Evolutionary conservation across 2,797 vertebrate species (phyloP).

Genomic region (Alauda arvensis): DNA sequence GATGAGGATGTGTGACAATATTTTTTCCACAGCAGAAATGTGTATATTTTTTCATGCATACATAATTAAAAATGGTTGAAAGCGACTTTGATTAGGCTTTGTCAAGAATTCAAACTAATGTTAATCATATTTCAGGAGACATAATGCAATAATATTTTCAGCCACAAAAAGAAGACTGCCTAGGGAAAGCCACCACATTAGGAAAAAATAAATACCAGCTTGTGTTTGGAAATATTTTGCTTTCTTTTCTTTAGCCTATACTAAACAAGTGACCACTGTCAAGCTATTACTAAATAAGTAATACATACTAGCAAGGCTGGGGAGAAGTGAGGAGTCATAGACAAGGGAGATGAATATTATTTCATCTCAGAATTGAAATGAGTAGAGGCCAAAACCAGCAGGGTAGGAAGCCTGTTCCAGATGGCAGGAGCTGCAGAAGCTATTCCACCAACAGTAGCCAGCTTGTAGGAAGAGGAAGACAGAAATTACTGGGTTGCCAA

Average conservation of each 20-base stretch:
- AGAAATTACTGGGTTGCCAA: constrained; percentile 6
- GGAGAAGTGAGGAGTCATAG: constrained; percentile 32
- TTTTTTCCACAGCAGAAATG: constrained; percentile 26
- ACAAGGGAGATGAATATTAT: constrained; percentile 28
- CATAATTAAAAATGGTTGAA: constrained; percentile 60
- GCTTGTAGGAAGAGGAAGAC: constrained; percentile 18
- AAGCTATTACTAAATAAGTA: constrained; percentile 32
- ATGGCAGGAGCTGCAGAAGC: constrained; percentile 48
- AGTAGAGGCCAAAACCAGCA: constrained; percentile 52
- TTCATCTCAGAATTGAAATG: constrained; percentile 44
- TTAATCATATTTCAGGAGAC: constrained; percentile 47
- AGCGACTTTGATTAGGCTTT: constrained; percentile 50
- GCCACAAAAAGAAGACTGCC: not conserved
- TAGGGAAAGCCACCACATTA: not conserved
- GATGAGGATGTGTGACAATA: not conserved
- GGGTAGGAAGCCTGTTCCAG: constrained; percentile 54
- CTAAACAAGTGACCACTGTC: constrained; percentile 44
- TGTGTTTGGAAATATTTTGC: constrained; percentile 18
- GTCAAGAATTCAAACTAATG: constrained; percentile 49
- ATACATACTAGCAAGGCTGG: constrained; percentile 4
- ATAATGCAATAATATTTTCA: constrained; percentile 26
- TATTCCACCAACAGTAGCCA: constrained; percentile 50
- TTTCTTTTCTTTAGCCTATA: not conserved
- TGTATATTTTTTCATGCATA: constrained; percentile 42
- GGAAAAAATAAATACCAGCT: not conserved